Base-by-base conservation (phyloP, 2,797 vertebrate genomes). In the Cirrhinus molitorella region DNA sequence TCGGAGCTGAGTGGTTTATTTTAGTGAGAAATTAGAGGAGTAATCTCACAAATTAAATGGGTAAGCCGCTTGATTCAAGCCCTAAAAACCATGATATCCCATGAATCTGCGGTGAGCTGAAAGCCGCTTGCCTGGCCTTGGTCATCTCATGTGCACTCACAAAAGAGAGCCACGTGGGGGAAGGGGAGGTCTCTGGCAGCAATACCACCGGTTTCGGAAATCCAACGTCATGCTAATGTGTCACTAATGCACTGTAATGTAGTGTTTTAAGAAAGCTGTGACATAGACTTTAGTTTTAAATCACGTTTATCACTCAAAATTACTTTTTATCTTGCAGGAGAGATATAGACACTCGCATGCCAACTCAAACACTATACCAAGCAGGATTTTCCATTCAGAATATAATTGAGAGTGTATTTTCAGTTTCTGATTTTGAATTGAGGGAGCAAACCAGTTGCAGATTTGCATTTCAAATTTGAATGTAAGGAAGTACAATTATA, bases 21-120 rank as follows among this genome's bases (percentile, higher is more conserved):
- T 92, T 92, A 91, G 88, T 92, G 81, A 68, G 47, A 77, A 84
- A 92, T 49, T 61, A 93, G 92, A 92, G 89, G 90, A 93, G 91
- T 93, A 94, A 93, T 94, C 92, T 94, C 91, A 93, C 93, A 93
- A 93, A 92, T 94, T 83, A 90, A 94, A 91, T 89, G 90, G 90
- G 86, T 94, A 93, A 94, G 91, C 91, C 84, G 92, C 93, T 94
- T 93, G 92, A 89, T 90, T 86, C 88, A 89, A 91, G 76, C 68
- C 77, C 82, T 86, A 92, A 94, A 94, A 91, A 89, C 87, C 88
- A 90, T 85, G 77, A 91, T 91, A 92, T 91, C 91, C 89, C 88
- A 90, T 90, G 92, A 93, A 91, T 91, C 90, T 90, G 91, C 85
- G 89, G 87, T 88, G 89, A 92, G 90, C 89, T 90, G 85, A 92